Evolutionary conservation across 2,797 vertebrate genomes (phyloP), one percentile per base, ranked within the genome.

Genomic region (Microtus californicus): DNA sequence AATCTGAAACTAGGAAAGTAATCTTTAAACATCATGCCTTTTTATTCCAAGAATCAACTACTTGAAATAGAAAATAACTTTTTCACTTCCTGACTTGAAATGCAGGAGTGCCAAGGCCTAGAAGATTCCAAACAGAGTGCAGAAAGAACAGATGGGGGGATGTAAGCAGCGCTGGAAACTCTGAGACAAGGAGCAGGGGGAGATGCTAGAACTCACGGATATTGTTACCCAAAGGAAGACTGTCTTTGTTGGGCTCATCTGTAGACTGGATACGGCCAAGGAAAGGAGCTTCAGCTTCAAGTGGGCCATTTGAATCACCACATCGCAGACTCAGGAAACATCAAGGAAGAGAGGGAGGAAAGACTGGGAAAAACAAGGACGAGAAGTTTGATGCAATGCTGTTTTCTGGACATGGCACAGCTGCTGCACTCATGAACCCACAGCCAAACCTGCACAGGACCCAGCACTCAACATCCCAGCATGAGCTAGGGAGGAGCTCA

Each of bases 51-150:
- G 54, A 83, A 89, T 21, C 17, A 83, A 91, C 45, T 73, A 67
- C 89, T 96, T 93, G 34, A 95, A 96, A 92, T 81, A 95, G 65
- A 95, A 96, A 91, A 69, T 43, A 56, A 77, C 40, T 37, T 37
- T 83, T 85, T 95, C 37, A 90, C 65, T 85, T 94, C 21, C 11
- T 91, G n/a, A 40, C 11, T 93, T 96, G 89, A 89, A 89, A 74
- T 92, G 51, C 77, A n/a, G 79, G 91, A 87, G 40, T 95, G 13
- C 27, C 77, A 82, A 85, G 37, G 29, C 59, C 83, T 89, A 63
- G 65, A 95, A 54, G 37, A 80, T 79, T 97, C 71, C 69, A 96
- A 92, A 79, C 43, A 91, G 15, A 93, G 87, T 48, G 67, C 17
- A 76, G 29, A 71, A 65, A 90, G 76, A 96, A 91, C 19, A 91